Evolutionary conservation across 2,797 vertebrate genomes (phyloP).

Genomic region (Dallia pectoralis): DNA sequence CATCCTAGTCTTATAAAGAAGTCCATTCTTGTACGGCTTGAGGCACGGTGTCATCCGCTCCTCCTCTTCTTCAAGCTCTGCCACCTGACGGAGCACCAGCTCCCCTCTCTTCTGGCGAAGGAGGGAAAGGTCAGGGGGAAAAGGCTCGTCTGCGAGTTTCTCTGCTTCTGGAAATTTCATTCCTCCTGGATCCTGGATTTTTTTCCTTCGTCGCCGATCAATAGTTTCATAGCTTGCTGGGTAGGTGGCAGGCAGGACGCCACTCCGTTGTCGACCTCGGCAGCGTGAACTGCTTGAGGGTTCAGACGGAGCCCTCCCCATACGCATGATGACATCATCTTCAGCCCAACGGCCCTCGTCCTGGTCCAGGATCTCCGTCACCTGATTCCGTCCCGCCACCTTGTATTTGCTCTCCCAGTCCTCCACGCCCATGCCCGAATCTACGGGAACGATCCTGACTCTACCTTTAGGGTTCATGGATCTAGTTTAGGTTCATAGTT

Average conservation of each 20-base stretch:
- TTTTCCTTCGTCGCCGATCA: slow-evolving; percentile 84
- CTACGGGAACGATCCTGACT: slow-evolving; percentile 87
- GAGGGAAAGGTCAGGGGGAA: slow-evolving; percentile 55
- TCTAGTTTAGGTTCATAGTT: slow-evolving; percentile 61
- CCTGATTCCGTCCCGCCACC: slow-evolving; percentile 70
- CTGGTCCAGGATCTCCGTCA: slow-evolving; percentile 81
- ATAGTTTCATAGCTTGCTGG: slow-evolving; percentile 86
- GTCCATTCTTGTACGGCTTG: slow-evolving; percentile 81
- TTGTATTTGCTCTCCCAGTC: slow-evolving; percentile 83
- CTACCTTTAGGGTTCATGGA: slow-evolving; percentile 75
- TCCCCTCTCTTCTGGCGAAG: slow-evolving; percentile 69
- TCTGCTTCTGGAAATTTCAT: slow-evolving; percentile 41
- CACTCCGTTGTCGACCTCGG: slow-evolving; percentile 56
- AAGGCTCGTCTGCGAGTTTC: slow-evolving; percentile 44
- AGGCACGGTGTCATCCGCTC: slow-evolving; percentile 73
- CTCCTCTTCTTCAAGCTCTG: slow-evolving; percentile 73
- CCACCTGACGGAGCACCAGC: slow-evolving; percentile 66
- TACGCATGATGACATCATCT: slow-evolving; percentile 52
- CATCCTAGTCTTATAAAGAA: slow-evolving; percentile 85
- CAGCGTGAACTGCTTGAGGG: slow-evolving; percentile 30
- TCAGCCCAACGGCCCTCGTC: slow-evolving; percentile 54
- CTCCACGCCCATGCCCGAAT: slow-evolving; percentile 81
- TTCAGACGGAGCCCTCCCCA: slow-evolving; percentile 53
- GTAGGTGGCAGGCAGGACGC: slow-evolving; percentile 70
- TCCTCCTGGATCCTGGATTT: slow-evolving; percentile 58